Base-by-base conservation (phyloP, 1,140 invertebrate genomes). In the Drosophila melanica region DNA sequence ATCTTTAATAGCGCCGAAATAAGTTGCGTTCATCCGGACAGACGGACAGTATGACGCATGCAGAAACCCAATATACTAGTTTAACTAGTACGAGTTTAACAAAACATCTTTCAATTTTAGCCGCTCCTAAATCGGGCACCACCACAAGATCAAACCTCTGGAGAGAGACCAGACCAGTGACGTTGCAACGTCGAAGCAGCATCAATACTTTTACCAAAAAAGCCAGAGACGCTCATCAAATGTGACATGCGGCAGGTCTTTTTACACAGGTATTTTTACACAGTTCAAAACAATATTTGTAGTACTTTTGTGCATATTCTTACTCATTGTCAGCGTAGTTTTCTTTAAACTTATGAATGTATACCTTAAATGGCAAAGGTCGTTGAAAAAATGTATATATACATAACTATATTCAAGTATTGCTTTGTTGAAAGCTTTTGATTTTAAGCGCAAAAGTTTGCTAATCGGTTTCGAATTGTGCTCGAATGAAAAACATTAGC, bases 161-260 rank as follows among this genome's bases (percentile, higher is more conserved):
- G 35, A 55, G 59, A 51, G 33, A 51, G 33, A 35, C 9, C 35
- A 33, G 18, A 33, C 30, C 23, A n/a, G 30, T 45, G 30, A 10
- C 33, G 27, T 27, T 6, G 27, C 27, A 6, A 27, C 27, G 58
- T 35, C 39, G 54, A 27, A 44, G 12, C 37, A 23, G 33, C 60
- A 57, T 44, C 47, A 58, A 53, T 64, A 42, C 14, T 14, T 20
- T 60, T 64, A 42, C 45, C 48, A 62, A 42, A 85, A 72, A 69
- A 80, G 76, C 77, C 72, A 80, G 30, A 51, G 51, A 70, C 33
- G 59, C 72, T 82, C 51, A 72, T 48, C 84, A 89, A 87, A 78
- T 87, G 82, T 82, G 72, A 82, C 84, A 87, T 79, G 82, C 79
- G 76, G 79, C 84, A 82, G 72, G 65, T 55, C 51, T 76, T 86